Conservation (phyloP, 2,113 vertebrate genomes). For the Corythornis madagascariensis region DNA sequence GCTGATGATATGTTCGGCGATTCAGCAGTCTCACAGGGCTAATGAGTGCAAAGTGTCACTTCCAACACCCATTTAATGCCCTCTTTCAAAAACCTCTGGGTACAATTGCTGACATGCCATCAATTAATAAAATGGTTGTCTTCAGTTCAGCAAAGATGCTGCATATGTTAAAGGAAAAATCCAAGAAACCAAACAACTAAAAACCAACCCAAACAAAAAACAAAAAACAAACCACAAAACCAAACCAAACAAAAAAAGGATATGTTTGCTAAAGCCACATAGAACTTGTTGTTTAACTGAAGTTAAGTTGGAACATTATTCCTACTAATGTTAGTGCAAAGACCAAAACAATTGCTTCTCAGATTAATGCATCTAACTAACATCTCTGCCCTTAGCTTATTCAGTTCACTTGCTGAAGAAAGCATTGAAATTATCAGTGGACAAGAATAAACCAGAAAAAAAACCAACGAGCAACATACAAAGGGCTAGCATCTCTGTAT, state of each 20-base stretch:
- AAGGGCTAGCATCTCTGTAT: not conserved
- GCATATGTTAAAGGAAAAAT: not conserved
- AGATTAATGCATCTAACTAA: not conserved
- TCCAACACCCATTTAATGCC: not conserved
- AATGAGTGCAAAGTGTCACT: not conserved
- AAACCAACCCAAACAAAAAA: not conserved
- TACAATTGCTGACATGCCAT: not conserved
- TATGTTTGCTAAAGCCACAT: not conserved
- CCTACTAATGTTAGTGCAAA: not conserved
- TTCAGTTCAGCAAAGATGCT: not conserved
- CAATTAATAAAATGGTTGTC: not conserved
- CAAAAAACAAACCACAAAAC: not conserved
- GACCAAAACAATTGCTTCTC: conserved; percentile 1
- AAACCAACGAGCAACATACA: not conserved
- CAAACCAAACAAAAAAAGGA: too few relatives aligned
- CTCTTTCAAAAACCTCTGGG: not conserved
- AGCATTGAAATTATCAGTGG: not conserved
- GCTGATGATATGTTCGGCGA: not conserved
- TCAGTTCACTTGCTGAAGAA: not conserved
- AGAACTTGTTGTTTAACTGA: not conserved
- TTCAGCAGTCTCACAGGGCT: conserved; percentile 4
- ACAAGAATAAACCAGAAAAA: not conserved
- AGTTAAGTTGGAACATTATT: not conserved
- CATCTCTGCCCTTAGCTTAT: not conserved
- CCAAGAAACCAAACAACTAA: not conserved